Conservation (phyloP, 1,140 invertebrate genomes). For the Dysdera silvatica region DNA sequence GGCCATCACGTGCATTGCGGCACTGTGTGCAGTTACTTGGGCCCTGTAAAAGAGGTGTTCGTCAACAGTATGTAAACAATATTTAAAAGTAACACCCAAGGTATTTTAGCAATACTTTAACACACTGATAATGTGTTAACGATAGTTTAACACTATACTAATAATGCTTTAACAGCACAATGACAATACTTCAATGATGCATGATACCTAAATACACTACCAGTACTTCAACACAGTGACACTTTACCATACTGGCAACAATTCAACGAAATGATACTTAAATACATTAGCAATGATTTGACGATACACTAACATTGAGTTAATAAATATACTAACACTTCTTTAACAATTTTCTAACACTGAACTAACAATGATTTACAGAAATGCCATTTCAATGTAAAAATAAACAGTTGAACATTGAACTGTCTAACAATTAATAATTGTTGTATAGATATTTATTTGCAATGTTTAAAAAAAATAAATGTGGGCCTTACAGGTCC, state of each 20-base stretch:
- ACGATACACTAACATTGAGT: too few species aligned
- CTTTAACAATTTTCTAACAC: too few species aligned
- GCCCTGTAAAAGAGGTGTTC: slow-evolving; percentile 41
- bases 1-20: slow-evolving; percentile 75
- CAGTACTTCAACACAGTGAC: too few species aligned
- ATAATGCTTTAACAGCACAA: too few species aligned
- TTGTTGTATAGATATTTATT: not conserved
- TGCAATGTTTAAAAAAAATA: too few species aligned
- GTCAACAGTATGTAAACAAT: not conserved
- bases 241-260: too few species aligned
- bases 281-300: too few species aligned
- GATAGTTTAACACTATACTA: not conserved
- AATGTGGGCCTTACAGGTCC: slow-evolving; percentile 60
- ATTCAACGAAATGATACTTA: too few species aligned
- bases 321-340: too few species aligned
- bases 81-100: not conserved
- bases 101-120: not conserved
- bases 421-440: not conserved
- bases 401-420: not conserved
- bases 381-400: not conserved
- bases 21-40: slow-evolving; percentile 79
- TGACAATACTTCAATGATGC: too few species aligned
- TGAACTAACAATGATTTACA: not conserved
- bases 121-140: not conserved
- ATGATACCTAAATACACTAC: too few species aligned